Evolutionary conservation across 2,888 invertebrate species (phyloP), one percentile per base, ranked within the genome.

Genomic region (Phania funesta): DNA sequence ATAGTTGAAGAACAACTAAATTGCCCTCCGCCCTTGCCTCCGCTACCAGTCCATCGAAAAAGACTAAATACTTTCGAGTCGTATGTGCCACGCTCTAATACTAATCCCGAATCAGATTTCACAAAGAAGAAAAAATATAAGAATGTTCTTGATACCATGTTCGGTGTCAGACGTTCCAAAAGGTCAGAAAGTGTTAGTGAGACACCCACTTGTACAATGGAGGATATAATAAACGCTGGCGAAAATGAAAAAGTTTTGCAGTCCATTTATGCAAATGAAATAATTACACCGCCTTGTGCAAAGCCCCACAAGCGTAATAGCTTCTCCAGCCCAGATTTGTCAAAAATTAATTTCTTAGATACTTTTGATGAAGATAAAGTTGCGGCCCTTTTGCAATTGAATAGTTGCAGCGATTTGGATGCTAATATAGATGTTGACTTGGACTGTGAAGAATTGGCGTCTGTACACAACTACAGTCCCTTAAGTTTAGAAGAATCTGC

Each of bases 291-390:
- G 7, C 5, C 32, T n/a, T 13, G 13, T 16, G 29, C 80, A 18
- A 64, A 76, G 2, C 80, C 84, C 38, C 84, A 86, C 1, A 90
- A 91, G 50, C 90, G 91, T 0, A 90, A 91, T 58, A 91, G 91
- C 64, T 90, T 90, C 70, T 91, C 91, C 0, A 91, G 90, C 83
- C 91, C 91, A 0, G 91, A 91, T 85, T 85, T 91, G 1, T 90
- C 90, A 0, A 89, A 90, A 80, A 87, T 90, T 0, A 88, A 89
- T 62, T 87, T 86, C 29, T 77, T 89, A 32, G 89, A 90, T 54
- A 86, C 85, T 3, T 86, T 88, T 22, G 87, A 87, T 20, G 89
- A 87, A 29, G 86, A 87, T 0, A 84, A 87, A 24, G 58, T 86
- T 1, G 84, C 84, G 0, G 85, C 83, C 29, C 62, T 85, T 3